Evolutionary conservation across 1,140 invertebrate species (phyloP).

Genomic region (Idris sp.): DNA sequence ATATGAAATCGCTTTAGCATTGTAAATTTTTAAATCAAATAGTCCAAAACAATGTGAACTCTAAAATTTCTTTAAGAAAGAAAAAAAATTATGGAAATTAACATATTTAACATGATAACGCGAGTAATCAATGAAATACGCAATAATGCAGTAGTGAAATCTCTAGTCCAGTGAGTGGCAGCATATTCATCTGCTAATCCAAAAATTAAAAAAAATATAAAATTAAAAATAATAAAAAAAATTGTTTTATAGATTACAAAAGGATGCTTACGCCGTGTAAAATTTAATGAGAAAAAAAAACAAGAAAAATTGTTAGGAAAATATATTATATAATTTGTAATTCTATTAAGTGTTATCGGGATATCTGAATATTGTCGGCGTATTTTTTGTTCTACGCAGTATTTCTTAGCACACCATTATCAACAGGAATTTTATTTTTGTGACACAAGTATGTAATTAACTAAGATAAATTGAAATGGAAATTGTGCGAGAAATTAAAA

Average conservation of each 20-base stretch:
- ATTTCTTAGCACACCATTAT: slow-evolving; percentile 26
- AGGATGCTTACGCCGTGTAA: slow-evolving; percentile 25
- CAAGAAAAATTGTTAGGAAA: slow-evolving; percentile 60
- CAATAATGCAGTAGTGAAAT: slow-evolving; percentile 78
- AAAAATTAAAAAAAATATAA: slow-evolving; percentile 68
- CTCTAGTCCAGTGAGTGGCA: slow-evolving; percentile 77
- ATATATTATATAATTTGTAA: slow-evolving; percentile 67
- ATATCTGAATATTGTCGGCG: slow-evolving; percentile 50
- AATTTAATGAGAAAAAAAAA: slow-evolving; percentile 20
- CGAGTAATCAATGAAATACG: slow-evolving; percentile 64
- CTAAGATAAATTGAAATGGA: too few relatives aligned
- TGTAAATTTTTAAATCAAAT: slow-evolving; percentile 28
- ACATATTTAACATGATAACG: slow-evolving; percentile 39
- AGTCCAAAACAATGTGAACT: slow-evolving; percentile 24
- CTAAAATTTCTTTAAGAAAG: slow-evolving; percentile 11
- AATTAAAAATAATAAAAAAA: slow-evolving; percentile 54
- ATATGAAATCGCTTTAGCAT: slow-evolving; percentile 9
- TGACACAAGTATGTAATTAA: slow-evolving; percentile 18
- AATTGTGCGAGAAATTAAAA: too few relatives aligned
- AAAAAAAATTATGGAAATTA: slow-evolving; percentile 25
- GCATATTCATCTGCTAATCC: slow-evolving; percentile 73
- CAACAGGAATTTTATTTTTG: slow-evolving; percentile 42
- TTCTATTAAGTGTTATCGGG: slow-evolving; percentile 65
- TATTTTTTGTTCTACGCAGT: slow-evolving; percentile 37
- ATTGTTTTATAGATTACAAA: slow-evolving; percentile 63